A percentile compares a stretch with the other conserved stretches of the same genome.
phyloP scores from a whole-genome alignment of 2,797 vertebrate genomes.

The Scolopax bukidnonensis region DNA sequence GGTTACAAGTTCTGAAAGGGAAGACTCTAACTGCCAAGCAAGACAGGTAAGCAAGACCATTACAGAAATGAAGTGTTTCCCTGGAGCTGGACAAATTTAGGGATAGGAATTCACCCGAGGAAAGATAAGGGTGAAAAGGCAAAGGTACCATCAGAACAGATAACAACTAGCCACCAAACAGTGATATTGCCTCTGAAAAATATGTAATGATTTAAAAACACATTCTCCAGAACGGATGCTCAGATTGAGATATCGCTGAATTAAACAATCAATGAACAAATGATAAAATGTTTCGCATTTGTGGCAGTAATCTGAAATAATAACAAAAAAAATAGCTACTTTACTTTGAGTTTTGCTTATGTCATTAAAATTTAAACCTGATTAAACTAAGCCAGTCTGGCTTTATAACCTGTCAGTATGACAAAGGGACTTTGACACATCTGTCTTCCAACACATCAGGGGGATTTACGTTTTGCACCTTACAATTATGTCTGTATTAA shows the following conservation, averaged over 20 bases:
- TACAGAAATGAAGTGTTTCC: background rate
- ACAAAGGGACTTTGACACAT: constrained; percentile 67
- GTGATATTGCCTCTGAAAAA: background rate
- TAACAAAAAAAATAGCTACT: constrained; percentile 23
- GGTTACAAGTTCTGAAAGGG: background rate
- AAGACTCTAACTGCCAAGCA: background rate
- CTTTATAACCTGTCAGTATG: constrained; percentile 66
- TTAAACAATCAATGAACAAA: constrained; percentile 24
- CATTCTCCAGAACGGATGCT: background rate
- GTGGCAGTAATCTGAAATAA: constrained; percentile 33
- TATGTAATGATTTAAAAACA: background rate
- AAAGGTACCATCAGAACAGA: background rate
- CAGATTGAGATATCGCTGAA: background rate
- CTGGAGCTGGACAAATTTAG: background rate
- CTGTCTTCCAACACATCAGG: constrained; percentile 43
- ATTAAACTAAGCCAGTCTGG: constrained; percentile 52
- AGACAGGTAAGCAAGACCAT: background rate
- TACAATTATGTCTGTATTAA: constrained; percentile 66
- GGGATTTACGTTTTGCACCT: constrained; percentile 64
- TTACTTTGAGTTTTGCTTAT: constrained; percentile 57
- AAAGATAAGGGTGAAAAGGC: background rate
- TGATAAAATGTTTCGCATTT: background rate
- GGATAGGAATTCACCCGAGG: rapidly evolving
- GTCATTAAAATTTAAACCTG: constrained; percentile 67
- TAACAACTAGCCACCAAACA: background rate